Evolutionary conservation across 1,140 invertebrate genomes (phyloP).

Genomic region (Temnothorax curvispinosus): DNA sequence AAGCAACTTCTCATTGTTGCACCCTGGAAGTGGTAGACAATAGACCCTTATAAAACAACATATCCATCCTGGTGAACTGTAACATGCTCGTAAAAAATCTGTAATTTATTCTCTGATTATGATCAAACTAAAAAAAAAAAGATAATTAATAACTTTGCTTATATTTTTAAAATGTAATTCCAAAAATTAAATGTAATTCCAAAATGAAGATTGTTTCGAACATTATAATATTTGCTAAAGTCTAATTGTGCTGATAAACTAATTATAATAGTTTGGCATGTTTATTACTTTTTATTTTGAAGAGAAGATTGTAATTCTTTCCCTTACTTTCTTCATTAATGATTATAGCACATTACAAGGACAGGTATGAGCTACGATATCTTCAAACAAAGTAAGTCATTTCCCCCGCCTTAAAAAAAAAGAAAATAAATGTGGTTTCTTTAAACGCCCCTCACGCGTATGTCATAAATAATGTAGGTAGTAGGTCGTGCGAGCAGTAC

Average conservation of each 20-base stretch:
- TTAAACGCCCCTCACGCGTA: constrained; percentile 25
- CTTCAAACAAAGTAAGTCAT: constrained; percentile 33
- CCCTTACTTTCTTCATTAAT: neutral
- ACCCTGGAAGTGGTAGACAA: constrained; percentile 34
- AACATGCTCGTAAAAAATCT: constrained; percentile 5
- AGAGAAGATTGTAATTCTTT: neutral
- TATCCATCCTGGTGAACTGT: constrained; percentile 19
- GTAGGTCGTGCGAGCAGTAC: constrained; percentile 33
- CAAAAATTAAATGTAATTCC: neutral
- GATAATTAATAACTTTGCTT: neutral
- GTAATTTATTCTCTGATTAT: constrained; percentile 26
- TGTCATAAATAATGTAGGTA: constrained; percentile 39
- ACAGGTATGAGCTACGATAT: constrained; percentile 3
- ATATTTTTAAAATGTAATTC: neutral
- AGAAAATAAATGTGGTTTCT: constrained; percentile 15
- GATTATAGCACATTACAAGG: neutral
- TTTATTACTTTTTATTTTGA: neutral
- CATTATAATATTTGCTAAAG: neutral
- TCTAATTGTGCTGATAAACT: neutral
- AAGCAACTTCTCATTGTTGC: constrained; percentile 56
- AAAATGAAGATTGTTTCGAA: neutral
- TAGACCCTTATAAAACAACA: constrained; percentile 49
- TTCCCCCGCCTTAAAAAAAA: constrained; percentile 12
- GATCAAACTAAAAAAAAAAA: neutral
- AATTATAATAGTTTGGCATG: neutral